phyloP scores from a whole-genome alignment of 2,113 vertebrate species.

The Pachypanchax playfairii region DNA sequence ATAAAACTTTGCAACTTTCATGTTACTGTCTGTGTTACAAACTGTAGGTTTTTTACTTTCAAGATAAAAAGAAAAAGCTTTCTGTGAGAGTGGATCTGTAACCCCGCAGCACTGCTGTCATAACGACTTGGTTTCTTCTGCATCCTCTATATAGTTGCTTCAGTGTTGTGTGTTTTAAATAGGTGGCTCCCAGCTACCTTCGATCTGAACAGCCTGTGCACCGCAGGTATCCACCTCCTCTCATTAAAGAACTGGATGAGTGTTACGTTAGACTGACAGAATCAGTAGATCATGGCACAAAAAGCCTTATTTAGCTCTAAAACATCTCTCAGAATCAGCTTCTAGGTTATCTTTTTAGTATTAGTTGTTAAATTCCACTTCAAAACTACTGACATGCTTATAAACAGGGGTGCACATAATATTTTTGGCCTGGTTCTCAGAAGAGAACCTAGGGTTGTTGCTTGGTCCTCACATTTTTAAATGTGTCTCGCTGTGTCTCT shows the following conservation, averaged over 20 bases:
- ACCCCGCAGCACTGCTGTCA: background rate
- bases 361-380: too few species aligned
- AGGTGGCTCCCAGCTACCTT: background rate
- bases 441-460: too few species aligned
- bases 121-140: conserved; percentile 14
- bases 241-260: background rate
- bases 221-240: background rate
- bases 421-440: too few species aligned
- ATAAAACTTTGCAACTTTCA: too few species aligned
- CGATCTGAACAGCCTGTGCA: background rate
- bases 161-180: background rate
- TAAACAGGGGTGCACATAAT: too few species aligned
- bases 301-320: too few species aligned
- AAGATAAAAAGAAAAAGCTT: background rate
- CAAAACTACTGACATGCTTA: too few species aligned
- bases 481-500: too few species aligned
- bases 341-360: background rate
- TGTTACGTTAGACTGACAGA: background rate
- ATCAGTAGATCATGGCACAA: background rate
- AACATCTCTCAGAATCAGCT: background rate
- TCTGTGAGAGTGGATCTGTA: background rate
- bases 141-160: background rate
- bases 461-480: too few species aligned
- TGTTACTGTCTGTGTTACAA: too few species aligned
- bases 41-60: background rate